Percentiles rank a stretch among this genome's conserved stretches.
Evolutionary conservation across 2,797 vertebrate species (phyloP).

Genomic region (Sebastes variabilis): DNA sequence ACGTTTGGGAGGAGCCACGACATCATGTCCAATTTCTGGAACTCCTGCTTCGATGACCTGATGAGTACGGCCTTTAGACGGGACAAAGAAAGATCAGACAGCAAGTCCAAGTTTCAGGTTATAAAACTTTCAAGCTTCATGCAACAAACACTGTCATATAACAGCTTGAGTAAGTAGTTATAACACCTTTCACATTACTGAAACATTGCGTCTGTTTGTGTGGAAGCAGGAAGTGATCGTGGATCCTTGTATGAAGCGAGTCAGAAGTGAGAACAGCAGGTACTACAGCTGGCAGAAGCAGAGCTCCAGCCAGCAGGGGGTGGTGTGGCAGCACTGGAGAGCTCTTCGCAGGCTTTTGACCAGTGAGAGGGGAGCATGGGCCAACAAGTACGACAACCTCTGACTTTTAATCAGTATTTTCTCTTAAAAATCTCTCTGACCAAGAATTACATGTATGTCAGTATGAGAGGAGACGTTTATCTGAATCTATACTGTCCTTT

Average conservation of each 20-base stretch:
- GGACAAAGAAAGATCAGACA: slow-evolving; percentile 85
- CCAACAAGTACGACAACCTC: slow-evolving; percentile 78
- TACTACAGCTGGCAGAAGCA: slow-evolving; percentile 87
- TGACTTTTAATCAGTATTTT: background rate
- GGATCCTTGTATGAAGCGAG: slow-evolving; percentile 85
- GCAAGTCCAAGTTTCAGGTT: slow-evolving; percentile 91
- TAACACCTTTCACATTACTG: background rate
- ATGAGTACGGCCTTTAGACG: slow-evolving; percentile 89
- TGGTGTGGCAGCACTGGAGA: slow-evolving; percentile 90
- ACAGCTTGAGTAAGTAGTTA: too few species aligned
- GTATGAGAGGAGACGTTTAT: background rate
- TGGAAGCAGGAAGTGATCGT: slow-evolving; percentile 86
- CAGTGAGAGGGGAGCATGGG: slow-evolving; percentile 91
- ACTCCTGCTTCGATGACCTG: slow-evolving; percentile 94
- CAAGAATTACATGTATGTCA: background rate
- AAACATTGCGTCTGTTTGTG: slow-evolving; percentile 2
- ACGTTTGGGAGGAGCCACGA: slow-evolving; percentile 94
- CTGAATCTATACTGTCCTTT: background rate
- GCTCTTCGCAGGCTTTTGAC: slow-evolving; percentile 87
- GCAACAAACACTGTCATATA: background rate
- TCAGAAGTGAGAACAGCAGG: slow-evolving; percentile 85
- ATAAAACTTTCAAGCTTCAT: background rate
- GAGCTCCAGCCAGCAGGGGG: slow-evolving; percentile 85
- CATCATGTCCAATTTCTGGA: slow-evolving; percentile 99
- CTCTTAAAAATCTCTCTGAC: background rate